A percentile compares a stretch with the other conserved stretches of the same genome.
phyloP scores from a whole-genome alignment of 2,888 invertebrate species.

The Sicus ferrugineus region DNA sequence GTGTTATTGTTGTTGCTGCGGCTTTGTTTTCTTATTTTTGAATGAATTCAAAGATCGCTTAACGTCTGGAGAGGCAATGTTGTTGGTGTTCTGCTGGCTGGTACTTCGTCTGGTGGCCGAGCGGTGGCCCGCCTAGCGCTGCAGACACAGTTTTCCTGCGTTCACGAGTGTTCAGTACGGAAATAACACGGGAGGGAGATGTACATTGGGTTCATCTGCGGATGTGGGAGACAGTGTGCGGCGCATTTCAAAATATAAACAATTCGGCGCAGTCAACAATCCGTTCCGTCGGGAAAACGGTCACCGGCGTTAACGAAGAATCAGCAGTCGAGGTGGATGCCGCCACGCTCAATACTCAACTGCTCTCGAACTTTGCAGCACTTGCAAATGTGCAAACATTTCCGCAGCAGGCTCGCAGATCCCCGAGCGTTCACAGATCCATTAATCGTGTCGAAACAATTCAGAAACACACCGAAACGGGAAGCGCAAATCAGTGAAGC shows the following conservation, averaged over 20 bases:
- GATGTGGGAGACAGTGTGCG: neutral
- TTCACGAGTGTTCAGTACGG: constrained; percentile 34
- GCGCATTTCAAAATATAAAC: neutral
- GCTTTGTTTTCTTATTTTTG: constrained; percentile 28
- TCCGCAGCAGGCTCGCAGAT: too few species aligned
- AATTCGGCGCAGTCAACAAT: neutral
- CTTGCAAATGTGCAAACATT: neutral
- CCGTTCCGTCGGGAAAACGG: neutral
- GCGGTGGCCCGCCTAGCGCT: neutral
- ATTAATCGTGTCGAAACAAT: too few species aligned
- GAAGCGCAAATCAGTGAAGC: neutral
- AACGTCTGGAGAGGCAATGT: constrained; percentile 26
- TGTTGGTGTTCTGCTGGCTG: constrained; percentile 20
- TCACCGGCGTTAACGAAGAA: neutral
- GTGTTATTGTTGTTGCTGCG: neutral
- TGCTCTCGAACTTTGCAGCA: too few species aligned
- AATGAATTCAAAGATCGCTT: constrained; percentile 30
- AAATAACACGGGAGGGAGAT: constrained; percentile 27
- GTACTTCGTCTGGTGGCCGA: constrained; percentile 13
- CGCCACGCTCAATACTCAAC: too few species aligned
- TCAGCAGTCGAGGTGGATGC: neutral
- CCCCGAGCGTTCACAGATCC: too few species aligned
- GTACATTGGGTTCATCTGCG: constrained; percentile 20
- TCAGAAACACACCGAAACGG: neutral
- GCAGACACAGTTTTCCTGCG: constrained; percentile 18